Conservation (phyloP, 2,113 vertebrate genomes). For the Callionymus lyra region DNA sequence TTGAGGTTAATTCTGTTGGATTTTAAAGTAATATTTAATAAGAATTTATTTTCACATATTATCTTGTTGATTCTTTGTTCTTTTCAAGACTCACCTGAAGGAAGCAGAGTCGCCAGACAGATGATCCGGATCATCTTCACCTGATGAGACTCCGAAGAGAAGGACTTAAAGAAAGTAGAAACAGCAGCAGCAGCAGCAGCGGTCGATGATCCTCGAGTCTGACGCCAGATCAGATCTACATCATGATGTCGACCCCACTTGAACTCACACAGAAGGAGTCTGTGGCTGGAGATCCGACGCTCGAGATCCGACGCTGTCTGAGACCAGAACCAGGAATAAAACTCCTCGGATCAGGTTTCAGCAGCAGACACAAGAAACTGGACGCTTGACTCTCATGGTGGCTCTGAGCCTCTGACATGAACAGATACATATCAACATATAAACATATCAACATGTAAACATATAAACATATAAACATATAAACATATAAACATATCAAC, state of each 20-base stretch:
- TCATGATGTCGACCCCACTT: conserved; percentile 52
- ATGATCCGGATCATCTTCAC: conserved; percentile 33
- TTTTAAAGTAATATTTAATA: background rate
- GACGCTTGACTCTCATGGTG: conserved; percentile 45
- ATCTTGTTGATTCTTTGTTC: too few relatives aligned
- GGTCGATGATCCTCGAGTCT: conserved; percentile 10
- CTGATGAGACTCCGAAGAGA: conserved; percentile 20
- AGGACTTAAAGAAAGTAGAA: conserved; percentile 3
- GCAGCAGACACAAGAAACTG: conserved; percentile 54
- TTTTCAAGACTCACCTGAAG: conserved; percentile 51
- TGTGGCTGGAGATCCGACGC: too few relatives aligned
- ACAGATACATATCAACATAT: too few relatives aligned
- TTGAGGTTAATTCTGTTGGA: background rate
- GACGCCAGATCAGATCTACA: background rate
- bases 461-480: too few relatives aligned
- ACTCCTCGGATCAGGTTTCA: conserved; percentile 65
- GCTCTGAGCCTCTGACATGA: conserved; percentile 27
- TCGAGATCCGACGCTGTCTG: background rate
- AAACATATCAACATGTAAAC: too few relatives aligned
- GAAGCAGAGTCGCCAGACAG: conserved; percentile 47
- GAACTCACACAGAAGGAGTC: conserved; percentile 35
- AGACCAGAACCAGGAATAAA: conserved; percentile 46
- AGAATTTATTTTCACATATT: background rate
- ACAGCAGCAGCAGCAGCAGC: background rate
- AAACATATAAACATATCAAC: too few relatives aligned